phyloP scores from a whole-genome alignment of 1,140 invertebrate species.

The Drosophila parabipectinata region DNA sequence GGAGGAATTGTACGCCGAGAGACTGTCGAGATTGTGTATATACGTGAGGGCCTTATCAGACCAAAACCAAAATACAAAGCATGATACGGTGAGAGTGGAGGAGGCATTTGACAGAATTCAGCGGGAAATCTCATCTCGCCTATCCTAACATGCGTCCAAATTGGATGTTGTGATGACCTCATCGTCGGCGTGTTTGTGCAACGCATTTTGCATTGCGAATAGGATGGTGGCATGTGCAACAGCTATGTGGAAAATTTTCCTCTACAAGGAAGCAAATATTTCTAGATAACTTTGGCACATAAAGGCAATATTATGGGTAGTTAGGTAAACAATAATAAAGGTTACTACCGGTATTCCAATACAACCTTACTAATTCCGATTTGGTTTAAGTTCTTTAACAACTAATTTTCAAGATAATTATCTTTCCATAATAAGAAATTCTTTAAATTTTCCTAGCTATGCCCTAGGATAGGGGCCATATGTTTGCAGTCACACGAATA shows the following conservation, averaged over 20 bases:
- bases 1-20: slow-evolving; percentile 37
- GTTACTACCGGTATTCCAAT: not conserved
- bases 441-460: not conserved
- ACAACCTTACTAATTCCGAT: too few relatives aligned
- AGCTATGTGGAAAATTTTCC: slow-evolving; percentile 1
- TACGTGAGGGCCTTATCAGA: slow-evolving; percentile 44
- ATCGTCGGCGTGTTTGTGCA: slow-evolving; percentile 26
- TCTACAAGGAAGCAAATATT: not conserved
- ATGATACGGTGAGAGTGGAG: slow-evolving; percentile 13
- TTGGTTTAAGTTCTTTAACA: too few relatives aligned
- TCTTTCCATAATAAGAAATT: not conserved
- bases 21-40: slow-evolving; percentile 57
- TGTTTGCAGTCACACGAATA: slow-evolving; percentile 22
- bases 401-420: too few relatives aligned
- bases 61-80: slow-evolving; percentile 10
- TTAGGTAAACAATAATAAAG: not conserved
- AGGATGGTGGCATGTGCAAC: slow-evolving; percentile 16
- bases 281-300: not conserved
- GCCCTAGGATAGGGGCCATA: slow-evolving; percentile 11
- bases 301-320: not conserved
- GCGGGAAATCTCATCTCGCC: not conserved
- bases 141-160: slow-evolving; percentile 4
- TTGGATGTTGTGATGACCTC: slow-evolving; percentile 25
- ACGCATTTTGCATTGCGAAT: slow-evolving; percentile 28
- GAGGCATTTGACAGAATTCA: not conserved